Evolutionary conservation across 2,888 invertebrate genomes (phyloP), one percentile per base, ranked within the genome.

Genomic region (Neuroscelio doddi): DNA sequence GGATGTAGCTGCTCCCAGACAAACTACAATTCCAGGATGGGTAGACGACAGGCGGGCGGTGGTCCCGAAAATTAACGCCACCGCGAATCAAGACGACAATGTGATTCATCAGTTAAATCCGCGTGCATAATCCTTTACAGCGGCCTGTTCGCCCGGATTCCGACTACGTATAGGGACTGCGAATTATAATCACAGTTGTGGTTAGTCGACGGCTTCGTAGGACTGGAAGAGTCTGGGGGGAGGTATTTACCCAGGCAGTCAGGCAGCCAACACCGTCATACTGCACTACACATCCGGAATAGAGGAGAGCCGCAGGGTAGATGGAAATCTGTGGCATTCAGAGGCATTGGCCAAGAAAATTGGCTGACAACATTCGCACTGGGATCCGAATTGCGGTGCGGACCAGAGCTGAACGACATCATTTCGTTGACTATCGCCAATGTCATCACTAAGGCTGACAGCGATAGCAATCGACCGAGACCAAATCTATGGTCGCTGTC

Each of bases 21-120:
- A 51, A 65, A 59, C 57, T 57, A 41, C 52, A 44, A 66, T 57
- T 57, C 46, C 51, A 49, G 52, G 56, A 51, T 44, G 58, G 51
- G 46, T 16, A 46, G 21, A 5, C 21, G 21, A 5, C 21, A 5
- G 21, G 21, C 34, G 34, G 34, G 34, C 5, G 34, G 34, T 41
- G 57, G 61, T 56, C 46, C 55, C 71, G 80, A 82, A 83, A 84
- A 84, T 84, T 83, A 84, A 84, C 83, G 83, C 82, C 83, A 78
- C 74, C 80, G 80, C 81, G 82, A 84, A 84, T 84, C 84, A 83
- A 84, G 83, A 84, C 82, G 84, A 84, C 84, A 84, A 84, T 84
- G 84, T 84, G 84, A 84, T 84, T 84, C 84, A 84, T 84, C 84
- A 84, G 84, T 84, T 84, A 83, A 84, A 84, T 84, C 84, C 83